Percentiles rank a stretch among this genome's conserved stretches.
Conservation (phyloP, 2,797 vertebrate species). For the Amblyraja radiata region DNA sequence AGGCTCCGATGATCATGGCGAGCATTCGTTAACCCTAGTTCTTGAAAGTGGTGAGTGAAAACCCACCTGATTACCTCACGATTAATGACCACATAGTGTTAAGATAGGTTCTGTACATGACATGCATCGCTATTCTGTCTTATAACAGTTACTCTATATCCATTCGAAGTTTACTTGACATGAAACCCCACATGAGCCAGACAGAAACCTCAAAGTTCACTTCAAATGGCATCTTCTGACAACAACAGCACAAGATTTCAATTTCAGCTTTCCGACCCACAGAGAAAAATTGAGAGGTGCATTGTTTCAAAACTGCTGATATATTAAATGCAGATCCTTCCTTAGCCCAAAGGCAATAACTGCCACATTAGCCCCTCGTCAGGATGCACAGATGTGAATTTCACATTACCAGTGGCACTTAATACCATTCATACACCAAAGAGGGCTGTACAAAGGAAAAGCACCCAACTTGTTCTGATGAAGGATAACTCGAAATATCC, state of each 20-base stretch:
- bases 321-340: not conserved
- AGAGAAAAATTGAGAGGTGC: not conserved
- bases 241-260: not conserved
- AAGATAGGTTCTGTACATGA: not conserved
- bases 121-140: not conserved
- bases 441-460: not conserved
- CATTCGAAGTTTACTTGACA: not conserved
- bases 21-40: not conserved
- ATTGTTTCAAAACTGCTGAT: not conserved
- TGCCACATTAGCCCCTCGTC: not conserved
- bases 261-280: not conserved
- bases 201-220: not conserved
- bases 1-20: not conserved
- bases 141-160: not conserved
- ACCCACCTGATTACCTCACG: not conserved
- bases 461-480: not conserved
- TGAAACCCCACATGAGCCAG: not conserved
- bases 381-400: not conserved
- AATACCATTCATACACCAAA: not conserved
- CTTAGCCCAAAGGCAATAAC: not conserved
- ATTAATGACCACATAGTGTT: not conserved
- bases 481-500: not conserved
- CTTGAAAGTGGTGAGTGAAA: not conserved
- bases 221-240: not conserved
- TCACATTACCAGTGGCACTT: not conserved